A percentile compares a stretch with the other conserved stretches of the same genome.
Evolutionary conservation across 2,797 vertebrate species (phyloP).

Genomic region (Cottoperca gobio): DNA sequence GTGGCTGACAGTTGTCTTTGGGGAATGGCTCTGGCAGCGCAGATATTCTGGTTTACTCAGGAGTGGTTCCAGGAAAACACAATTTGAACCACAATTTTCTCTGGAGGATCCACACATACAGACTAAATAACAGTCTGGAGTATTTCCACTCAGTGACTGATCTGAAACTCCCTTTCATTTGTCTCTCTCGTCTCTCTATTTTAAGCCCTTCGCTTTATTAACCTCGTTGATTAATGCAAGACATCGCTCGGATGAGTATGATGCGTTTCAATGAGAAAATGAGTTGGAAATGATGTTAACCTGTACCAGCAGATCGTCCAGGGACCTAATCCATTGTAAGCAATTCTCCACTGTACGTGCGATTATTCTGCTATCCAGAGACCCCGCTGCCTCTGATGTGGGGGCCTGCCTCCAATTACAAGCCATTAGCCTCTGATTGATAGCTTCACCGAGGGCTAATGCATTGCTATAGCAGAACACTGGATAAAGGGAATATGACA

Average conservation of each 20-base stretch:
- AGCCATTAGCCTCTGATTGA: slow-evolving; percentile 79
- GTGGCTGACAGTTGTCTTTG: not conserved
- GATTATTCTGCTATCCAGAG: slow-evolving; percentile 56
- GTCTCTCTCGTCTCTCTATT: slow-evolving; percentile 12
- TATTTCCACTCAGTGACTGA: not conserved
- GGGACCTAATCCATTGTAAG: slow-evolving; percentile 47
- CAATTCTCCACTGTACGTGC: slow-evolving; percentile 51
- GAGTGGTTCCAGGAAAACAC: slow-evolving; percentile 9
- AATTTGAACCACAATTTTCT: not conserved
- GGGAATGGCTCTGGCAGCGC: slow-evolving; percentile 6
- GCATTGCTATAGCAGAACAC: slow-evolving; percentile 69
- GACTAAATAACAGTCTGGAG: not conserved
- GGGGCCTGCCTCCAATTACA: slow-evolving; percentile 76
- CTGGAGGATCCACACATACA: not conserved
- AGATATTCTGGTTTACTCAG: slow-evolving; percentile 30
- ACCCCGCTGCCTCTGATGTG: slow-evolving; percentile 62
- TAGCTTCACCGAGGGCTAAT: slow-evolving; percentile 76
- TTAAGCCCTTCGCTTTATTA: slow-evolving; percentile 35
- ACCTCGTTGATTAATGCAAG: slow-evolving; percentile 49
- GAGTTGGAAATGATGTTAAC: slow-evolving; percentile 56
- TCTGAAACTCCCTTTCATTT: not conserved
- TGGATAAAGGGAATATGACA: slow-evolving; percentile 71
- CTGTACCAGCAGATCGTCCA: slow-evolving; percentile 25
- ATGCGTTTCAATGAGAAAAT: slow-evolving; percentile 63
- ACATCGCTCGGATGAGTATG: slow-evolving; percentile 38